Conservation (phyloP, 2,113 vertebrate genomes). For the Tichodroma muraria region DNA sequence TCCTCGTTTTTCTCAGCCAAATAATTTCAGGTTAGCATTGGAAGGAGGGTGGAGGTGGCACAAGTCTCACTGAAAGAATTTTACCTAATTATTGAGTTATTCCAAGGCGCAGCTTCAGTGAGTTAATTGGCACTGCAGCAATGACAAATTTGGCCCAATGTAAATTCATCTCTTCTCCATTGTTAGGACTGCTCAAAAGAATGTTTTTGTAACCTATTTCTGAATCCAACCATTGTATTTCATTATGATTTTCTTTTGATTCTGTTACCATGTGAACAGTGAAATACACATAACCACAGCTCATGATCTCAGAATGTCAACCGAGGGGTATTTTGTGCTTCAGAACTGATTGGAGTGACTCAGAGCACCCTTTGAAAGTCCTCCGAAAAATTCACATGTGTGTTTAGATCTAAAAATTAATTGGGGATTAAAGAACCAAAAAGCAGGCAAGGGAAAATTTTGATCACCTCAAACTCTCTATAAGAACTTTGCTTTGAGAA, state of each 20-base stretch:
- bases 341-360: slow-evolving; percentile 39
- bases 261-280: slow-evolving; percentile 68
- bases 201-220: slow-evolving; percentile 52
- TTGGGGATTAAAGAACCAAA: slow-evolving; percentile 45
- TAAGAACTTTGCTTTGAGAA: slow-evolving; percentile 9
- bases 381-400: slow-evolving; percentile 17
- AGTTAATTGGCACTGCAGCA: slow-evolving; percentile 36
- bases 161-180: slow-evolving; percentile 11
- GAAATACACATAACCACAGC: slow-evolving; percentile 61
- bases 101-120: background rate
- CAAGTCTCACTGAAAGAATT: background rate
- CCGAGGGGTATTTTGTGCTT: slow-evolving; percentile 49
- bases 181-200: slow-evolving; percentile 31
- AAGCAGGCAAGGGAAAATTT: background rate
- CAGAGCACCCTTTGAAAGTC: slow-evolving; percentile 15
- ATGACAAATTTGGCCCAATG: slow-evolving; percentile 38
- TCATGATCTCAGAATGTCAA: slow-evolving; percentile 60
- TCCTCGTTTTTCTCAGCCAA: background rate
- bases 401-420: slow-evolving; percentile 55
- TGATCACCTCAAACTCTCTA: background rate
- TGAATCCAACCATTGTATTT: slow-evolving; percentile 49
- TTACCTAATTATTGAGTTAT: slow-evolving; percentile 20
- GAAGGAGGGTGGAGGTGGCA: background rate
- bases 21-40: background rate
- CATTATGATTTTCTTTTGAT: slow-evolving; percentile 62